These are phyloP conservation scores for Rhynchotus rufescens DNA, from an alignment of 2,797 vertebrate species.

Conservation along the genomic window DNA sequence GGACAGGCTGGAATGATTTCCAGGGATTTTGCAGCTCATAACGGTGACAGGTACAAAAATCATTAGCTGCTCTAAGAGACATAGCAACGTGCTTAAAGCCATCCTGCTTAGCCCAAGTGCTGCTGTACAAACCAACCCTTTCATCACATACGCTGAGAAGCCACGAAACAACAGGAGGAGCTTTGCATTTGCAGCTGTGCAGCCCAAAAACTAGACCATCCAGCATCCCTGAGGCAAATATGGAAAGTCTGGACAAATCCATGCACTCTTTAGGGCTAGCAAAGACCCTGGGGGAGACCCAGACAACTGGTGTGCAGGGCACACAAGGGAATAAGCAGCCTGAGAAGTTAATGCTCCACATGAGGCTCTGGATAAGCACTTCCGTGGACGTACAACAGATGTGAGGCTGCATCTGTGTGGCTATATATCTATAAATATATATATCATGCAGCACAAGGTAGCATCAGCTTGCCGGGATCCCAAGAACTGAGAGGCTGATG, in stretches of 20 bases:
- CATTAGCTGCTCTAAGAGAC: background rate
- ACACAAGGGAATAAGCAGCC: background rate
- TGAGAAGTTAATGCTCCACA: rapidly evolving
- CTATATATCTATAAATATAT: no score
- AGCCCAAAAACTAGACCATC: background rate
- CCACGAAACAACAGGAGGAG: background rate
- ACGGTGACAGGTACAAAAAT: background rate
- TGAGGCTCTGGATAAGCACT: background rate
- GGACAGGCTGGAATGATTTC: background rate
- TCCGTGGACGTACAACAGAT: background rate
- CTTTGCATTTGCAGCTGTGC: background rate
- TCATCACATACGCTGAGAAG: background rate
- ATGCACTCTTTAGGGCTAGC: background rate
- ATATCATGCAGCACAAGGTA: background rate
- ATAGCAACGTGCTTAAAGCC: background rate
- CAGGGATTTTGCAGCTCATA: rapidly evolving
- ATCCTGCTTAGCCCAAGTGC: background rate
- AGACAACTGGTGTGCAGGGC: background rate
- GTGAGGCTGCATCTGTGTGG: background rate
- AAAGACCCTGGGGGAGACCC: background rate
- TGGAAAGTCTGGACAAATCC: background rate
- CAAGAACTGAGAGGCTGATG: background rate
- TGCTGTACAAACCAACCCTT: background rate
- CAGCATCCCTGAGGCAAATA: background rate
- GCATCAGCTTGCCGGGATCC: rapidly evolving